Conservation (phyloP, 2,113 vertebrate species). For the Budorcas taxicolor region DNA sequence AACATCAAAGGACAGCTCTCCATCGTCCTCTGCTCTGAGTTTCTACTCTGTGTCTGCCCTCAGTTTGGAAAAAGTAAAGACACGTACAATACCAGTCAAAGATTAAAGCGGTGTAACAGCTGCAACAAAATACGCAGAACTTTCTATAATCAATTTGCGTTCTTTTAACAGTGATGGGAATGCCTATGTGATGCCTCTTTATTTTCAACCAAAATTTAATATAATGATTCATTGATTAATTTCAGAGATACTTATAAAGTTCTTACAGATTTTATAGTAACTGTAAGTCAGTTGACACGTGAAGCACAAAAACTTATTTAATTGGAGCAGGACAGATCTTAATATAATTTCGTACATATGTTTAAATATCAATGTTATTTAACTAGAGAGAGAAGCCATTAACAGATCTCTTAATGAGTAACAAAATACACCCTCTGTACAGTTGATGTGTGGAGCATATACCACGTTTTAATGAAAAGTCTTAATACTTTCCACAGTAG, state of each 20-base stretch:
- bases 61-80: not conserved
- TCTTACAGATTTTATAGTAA: constrained; percentile 23
- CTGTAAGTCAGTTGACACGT: not conserved
- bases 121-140: not conserved
- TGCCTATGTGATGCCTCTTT: not conserved
- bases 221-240: not conserved
- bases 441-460: not conserved
- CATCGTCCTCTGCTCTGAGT: not conserved
- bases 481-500: not conserved
- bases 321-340: not conserved
- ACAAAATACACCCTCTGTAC: not conserved
- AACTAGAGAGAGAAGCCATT: not conserved
- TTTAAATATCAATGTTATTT: not conserved
- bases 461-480: constrained; percentile 12
- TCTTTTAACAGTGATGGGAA: not conserved
- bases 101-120: not conserved
- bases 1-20: not conserved
- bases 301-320: not conserved
- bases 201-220: constrained; percentile 38
- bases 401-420: not conserved
- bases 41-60: not conserved
- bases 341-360: not conserved
- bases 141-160: not conserved
- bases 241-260: not conserved
- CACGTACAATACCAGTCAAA: not conserved